phyloP scores from a whole-genome alignment of 1,140 invertebrate species.

The Olivierus martensii region DNA sequence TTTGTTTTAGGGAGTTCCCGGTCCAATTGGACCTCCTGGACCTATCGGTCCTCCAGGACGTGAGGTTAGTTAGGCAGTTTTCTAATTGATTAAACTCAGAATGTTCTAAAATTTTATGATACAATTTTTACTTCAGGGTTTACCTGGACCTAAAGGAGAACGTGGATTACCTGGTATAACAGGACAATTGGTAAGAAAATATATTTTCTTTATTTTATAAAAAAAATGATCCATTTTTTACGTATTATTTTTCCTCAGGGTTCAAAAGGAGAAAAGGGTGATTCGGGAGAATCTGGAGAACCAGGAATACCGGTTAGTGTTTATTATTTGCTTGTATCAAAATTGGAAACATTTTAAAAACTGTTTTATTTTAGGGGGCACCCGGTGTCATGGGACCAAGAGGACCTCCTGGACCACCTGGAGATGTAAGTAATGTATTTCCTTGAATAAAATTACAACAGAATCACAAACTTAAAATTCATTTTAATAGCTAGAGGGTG shows the following conservation, averaged over 20 bases:
- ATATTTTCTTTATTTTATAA: too few relatives aligned
- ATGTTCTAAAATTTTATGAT: neutral
- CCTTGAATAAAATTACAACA: neutral
- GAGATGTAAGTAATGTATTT: conserved; percentile 1
- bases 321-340: neutral
- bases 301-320: conserved; percentile 10
- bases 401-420: conserved; percentile 5
- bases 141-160: conserved; percentile 23
- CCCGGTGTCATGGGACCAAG: conserved; percentile 8
- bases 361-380: neutral
- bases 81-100: neutral
- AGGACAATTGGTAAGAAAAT: conserved; percentile 4
- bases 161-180: conserved; percentile 6
- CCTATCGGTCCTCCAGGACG: conserved; percentile 20
- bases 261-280: conserved; percentile 18
- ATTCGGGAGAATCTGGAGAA: conserved; percentile 7
- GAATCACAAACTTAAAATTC: neutral
- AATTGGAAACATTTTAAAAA: neutral
- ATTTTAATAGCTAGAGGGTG: conserved; percentile 11
- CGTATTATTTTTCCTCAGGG: conserved; percentile 1
- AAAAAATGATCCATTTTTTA: too few relatives aligned
- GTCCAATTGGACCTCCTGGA: conserved; percentile 20
- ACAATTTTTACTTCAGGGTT: conserved; percentile 18
- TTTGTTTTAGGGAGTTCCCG: conserved; percentile 8
- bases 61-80: conserved; percentile 5